These are phyloP conservation scores for Scelioninae gen. 1 DNA, from an alignment of 2,888 invertebrate species.

Conservation along the genomic window DNA sequence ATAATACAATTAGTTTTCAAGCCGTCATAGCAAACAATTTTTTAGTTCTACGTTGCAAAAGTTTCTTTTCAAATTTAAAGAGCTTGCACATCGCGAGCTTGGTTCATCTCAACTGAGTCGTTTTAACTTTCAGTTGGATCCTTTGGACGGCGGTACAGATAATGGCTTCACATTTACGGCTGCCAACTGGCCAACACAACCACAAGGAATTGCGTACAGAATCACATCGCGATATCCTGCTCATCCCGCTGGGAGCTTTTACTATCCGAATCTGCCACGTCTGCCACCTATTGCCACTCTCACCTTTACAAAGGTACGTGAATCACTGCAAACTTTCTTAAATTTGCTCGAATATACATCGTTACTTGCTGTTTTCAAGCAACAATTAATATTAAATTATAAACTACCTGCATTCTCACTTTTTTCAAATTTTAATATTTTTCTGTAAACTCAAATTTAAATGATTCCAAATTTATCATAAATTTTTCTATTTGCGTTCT, in stretches of 20 bases:
- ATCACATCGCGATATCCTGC: constrained; percentile 95
- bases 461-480: no score
- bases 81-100: constrained; percentile 37
- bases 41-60: neutral
- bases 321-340: constrained; percentile 16
- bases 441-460: no score
- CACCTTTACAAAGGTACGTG: constrained; percentile 93
- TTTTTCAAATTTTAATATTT: no score
- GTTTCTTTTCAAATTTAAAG: constrained; percentile 40
- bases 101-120: constrained; percentile 38
- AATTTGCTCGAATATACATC: neutral
- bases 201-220: constrained; percentile 93
- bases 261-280: constrained; percentile 94
- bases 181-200: constrained; percentile 97
- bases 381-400: neutral
- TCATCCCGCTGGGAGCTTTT: constrained; percentile 97
- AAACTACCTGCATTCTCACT: no score
- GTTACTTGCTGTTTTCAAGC: neutral
- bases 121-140: constrained; percentile 88
- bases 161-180: constrained; percentile 98
- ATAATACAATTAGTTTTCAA: no score
- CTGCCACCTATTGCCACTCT: constrained; percentile 96
- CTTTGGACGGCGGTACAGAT: constrained; percentile 96
- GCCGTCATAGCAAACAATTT: no score
- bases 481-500: no score